Conservation (phyloP, 2,113 vertebrate species). For the Cygnus buccinator region DNA sequence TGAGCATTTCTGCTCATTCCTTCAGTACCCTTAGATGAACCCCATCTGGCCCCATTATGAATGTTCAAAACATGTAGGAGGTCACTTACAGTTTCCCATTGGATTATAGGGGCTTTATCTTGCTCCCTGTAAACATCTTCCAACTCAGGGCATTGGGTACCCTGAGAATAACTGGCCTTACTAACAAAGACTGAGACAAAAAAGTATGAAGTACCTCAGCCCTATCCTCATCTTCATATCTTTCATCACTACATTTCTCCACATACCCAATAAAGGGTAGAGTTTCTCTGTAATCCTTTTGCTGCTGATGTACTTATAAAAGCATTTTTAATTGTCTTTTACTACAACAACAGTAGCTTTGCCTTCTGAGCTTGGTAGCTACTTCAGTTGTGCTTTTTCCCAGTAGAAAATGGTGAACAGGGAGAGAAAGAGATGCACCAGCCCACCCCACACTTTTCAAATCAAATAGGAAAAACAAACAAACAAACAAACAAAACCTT, state of each 20-base stretch:
- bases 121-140: too few relatives aligned
- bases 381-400: not conserved
- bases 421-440: not conserved
- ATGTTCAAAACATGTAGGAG: too few relatives aligned
- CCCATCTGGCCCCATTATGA: too few relatives aligned
- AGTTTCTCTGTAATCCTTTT: not conserved
- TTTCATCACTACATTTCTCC: not conserved
- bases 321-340: not conserved
- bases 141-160: too few relatives aligned
- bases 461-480: not conserved
- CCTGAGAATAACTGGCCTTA: too few relatives aligned
- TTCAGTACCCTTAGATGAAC: too few relatives aligned
- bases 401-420: not conserved
- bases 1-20: too few relatives aligned
- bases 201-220: not conserved
- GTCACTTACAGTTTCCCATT: too few relatives aligned
- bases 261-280: not conserved
- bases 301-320: not conserved
- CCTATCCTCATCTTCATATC: not conserved
- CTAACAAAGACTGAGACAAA: too few relatives aligned
- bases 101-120: too few relatives aligned
- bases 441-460: rapidly evolving
- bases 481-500: not conserved
- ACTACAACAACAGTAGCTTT: not conserved
- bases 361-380: not conserved